These are phyloP conservation scores for Amphipyra berbera DNA, from an alignment of 2,888 invertebrate genomes.

Conservation along the genomic window DNA sequence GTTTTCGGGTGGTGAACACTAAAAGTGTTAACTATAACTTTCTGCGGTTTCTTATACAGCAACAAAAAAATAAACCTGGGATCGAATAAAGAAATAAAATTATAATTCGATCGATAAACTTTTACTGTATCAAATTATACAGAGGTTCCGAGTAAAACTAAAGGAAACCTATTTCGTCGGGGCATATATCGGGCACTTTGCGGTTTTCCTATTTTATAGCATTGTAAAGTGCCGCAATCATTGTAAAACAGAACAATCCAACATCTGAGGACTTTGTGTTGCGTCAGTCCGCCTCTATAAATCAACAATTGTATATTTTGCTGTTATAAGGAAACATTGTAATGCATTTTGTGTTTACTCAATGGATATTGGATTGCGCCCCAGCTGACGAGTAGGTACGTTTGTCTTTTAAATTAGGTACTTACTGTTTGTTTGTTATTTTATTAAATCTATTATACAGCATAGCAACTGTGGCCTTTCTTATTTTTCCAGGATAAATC, in stretches of 20 bases:
- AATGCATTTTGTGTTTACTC: conserved; percentile 29
- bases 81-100: conserved; percentile 39
- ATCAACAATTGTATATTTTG: conserved; percentile 50
- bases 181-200: conserved; percentile 56
- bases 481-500: neutral
- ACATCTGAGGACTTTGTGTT: conserved; percentile 55
- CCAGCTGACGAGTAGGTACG: conserved; percentile 8
- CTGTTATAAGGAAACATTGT: conserved; percentile 42
- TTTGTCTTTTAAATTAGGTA: conserved; percentile 40
- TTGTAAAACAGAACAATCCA: conserved; percentile 71
- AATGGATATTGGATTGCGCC: conserved; percentile 44
- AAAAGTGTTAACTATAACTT: conserved; percentile 38
- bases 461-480: neutral
- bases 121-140: conserved; percentile 15
- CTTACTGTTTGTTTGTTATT: conserved; percentile 2
- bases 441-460: no score
- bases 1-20: conserved; percentile 41
- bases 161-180: conserved; percentile 6
- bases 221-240: conserved; percentile 72
- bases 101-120: conserved; percentile 26
- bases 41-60: conserved; percentile 34
- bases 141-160: conserved; percentile 4
- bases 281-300: conserved; percentile 57
- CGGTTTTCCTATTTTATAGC: conserved; percentile 70
- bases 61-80: conserved; percentile 5